Percentiles rank a stretch among this genome's conserved stretches.
These are phyloP conservation scores for Tauraco erythrolophus DNA, from an alignment of 2,113 vertebrate species.

Conservation along the genomic window DNA sequence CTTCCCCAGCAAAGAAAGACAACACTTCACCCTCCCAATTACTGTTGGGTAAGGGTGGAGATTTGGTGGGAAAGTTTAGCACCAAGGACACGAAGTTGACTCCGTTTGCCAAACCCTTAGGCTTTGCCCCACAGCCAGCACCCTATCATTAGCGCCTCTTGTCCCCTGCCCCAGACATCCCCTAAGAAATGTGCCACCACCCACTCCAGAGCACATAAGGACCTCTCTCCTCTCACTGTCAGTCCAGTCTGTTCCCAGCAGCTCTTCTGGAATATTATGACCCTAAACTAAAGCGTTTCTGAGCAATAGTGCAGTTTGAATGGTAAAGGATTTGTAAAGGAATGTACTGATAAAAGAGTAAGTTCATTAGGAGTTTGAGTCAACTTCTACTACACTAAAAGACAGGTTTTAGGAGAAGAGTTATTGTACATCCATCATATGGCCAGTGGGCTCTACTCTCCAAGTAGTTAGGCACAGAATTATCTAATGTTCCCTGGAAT, in stretches of 20 bases:
- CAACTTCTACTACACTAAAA: not conserved
- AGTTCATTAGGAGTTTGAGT: not conserved
- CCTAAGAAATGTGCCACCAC: not conserved
- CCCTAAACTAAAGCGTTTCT: not conserved
- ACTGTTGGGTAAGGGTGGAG: not conserved
- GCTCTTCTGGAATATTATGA: not conserved
- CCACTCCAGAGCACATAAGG: not conserved
- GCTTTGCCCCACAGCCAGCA: not conserved
- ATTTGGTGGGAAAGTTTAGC: not conserved
- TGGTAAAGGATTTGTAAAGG: not conserved
- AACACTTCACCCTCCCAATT: not conserved
- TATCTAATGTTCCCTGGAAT: not conserved
- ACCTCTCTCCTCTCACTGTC: rapidly evolving
- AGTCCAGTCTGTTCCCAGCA: not conserved
- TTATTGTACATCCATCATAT: not conserved
- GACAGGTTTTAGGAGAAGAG: not conserved
- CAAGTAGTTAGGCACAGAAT: not conserved
- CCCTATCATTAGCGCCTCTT: not conserved
- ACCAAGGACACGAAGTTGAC: not conserved
- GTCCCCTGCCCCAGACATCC: too few species aligned
- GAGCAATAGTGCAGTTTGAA: not conserved
- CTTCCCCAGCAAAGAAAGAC: not conserved
- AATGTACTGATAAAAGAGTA: not conserved
- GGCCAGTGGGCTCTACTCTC: not conserved
- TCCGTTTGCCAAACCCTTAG: not conserved